These are phyloP conservation scores for Dendrolimus kikuchii DNA, from an alignment of 1,140 invertebrate species.

Conservation along the genomic window DNA sequence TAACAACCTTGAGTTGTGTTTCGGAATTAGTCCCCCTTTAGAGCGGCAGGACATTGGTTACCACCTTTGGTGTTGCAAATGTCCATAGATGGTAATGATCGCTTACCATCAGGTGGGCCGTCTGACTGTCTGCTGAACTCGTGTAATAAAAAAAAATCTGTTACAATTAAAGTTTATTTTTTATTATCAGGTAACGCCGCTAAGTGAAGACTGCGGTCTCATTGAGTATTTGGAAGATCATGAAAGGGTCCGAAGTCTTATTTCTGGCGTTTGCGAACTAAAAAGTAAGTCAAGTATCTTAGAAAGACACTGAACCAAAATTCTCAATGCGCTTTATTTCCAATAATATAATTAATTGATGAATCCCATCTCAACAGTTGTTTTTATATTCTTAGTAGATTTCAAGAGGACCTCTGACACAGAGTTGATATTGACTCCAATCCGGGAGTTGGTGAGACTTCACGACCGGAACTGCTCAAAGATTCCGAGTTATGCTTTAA, in stretches of 20 bases:
- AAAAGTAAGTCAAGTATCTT: slow-evolving; percentile 19
- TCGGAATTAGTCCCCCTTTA: too few relatives aligned
- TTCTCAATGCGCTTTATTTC: too few relatives aligned
- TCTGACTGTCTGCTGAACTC: too few relatives aligned
- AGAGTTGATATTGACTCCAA: neutral
- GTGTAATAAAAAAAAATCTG: too few relatives aligned
- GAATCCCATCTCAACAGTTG: too few relatives aligned
- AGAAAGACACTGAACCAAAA: too few relatives aligned
- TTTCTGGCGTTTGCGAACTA: slow-evolving; percentile 9
- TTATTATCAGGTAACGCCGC: slow-evolving; percentile 26
- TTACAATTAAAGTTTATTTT: neutral
- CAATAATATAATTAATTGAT: too few relatives aligned
- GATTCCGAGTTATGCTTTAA: neutral
- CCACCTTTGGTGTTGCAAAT: too few relatives aligned
- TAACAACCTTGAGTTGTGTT: too few relatives aligned
- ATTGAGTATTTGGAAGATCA: slow-evolving; percentile 37
- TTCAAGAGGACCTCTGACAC: neutral
- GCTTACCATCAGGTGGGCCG: too few relatives aligned
- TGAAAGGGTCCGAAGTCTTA: slow-evolving; percentile 18
- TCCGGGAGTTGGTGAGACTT: slow-evolving; percentile 1
- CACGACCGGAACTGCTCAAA: neutral
- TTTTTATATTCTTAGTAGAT: neutral
- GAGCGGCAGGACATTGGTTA: too few relatives aligned
- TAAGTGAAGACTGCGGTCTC: slow-evolving; percentile 32
- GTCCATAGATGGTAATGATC: too few relatives aligned